Base-by-base conservation (phyloP, 2,797 vertebrate species). In the Oryzias sinensis region DNA sequence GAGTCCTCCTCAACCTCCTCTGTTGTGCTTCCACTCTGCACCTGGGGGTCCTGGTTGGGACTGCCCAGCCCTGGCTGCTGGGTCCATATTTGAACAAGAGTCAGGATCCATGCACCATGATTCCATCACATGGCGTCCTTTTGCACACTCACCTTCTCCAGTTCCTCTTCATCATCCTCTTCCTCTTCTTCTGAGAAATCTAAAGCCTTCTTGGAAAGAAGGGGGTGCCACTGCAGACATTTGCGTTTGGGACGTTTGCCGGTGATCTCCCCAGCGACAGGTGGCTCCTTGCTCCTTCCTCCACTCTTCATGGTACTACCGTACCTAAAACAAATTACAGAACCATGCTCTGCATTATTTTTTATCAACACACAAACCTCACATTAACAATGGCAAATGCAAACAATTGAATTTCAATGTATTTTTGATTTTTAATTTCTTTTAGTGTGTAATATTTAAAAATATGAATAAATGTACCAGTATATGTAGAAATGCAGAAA, bases 141-240 rank as follows among this genome's bases (percentile, higher is more conserved):
- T 37, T 9, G 50, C 14, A 22, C 44, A 46, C 78, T 82, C 84
- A 97, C 96, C 92, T 97, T 98, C 73, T 95, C 95, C 85, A 96
- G 90, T 84, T 98, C 96, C 62, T 98, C 96, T 63, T 99, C 96
- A 53, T 99, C 97, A 37, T 98, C 96, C 1, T 99, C 96, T 42
- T 98, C 96, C 15, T 98, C 97, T 67, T 98, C 97, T 83, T 98
- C 97, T 17, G 96, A 98, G 87, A 98, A 98, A 71, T 99, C 96
- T 77, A 96, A 90, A 45, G 94, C 91, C 83, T 97, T 99, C 82
- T 99, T 98, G 79, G 97, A 96, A 60, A 99, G 94, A 68, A 99
- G 92, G 2, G 97, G 97, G 88, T 99, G 97, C 97, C 97, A 98
- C 93, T 99, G 96, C 72, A 99, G 93, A 87, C 97, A 99, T 92